Evolutionary conservation across 1,140 invertebrate genomes (phyloP).

Genomic region (Paraescarpia echinospica): DNA sequence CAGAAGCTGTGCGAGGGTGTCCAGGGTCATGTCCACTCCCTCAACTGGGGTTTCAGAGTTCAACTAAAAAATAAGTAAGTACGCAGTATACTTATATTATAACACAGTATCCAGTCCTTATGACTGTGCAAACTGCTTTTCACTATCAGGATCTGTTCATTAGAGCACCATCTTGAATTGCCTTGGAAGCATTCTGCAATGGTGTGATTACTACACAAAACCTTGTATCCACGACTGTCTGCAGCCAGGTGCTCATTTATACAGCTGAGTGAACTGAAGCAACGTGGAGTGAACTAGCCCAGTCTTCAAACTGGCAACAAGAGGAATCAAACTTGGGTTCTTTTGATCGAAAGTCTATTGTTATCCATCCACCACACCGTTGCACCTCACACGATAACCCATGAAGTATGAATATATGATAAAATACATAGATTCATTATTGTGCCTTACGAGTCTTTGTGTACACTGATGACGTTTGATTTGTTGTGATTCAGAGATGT

Average conservation of each 20-base stretch:
- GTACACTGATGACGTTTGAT: neutral
- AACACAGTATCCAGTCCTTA: no score
- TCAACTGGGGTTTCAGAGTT: constrained; percentile 89
- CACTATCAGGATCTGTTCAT: no score
- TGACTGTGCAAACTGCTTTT: no score
- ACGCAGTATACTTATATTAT: constrained; percentile 7
- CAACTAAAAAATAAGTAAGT: constrained; percentile 80
- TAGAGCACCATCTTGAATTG: neutral
- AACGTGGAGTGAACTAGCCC: constrained; percentile 68
- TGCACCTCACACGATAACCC: no score
- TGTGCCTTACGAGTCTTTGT: neutral
- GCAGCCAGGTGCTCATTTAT: neutral
- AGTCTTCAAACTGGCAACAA: no score
- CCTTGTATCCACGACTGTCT: constrained; percentile 36
- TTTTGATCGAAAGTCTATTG: constrained; percentile 12
- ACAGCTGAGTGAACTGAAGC: constrained; percentile 63
- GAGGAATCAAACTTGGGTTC: neutral
- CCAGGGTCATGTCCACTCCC: constrained; percentile 85
- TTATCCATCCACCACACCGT: no score
- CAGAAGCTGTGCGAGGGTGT: constrained; percentile 69
- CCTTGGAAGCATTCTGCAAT: neutral
- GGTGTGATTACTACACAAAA: constrained; percentile 5
- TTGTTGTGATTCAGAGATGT: constrained; percentile 40
- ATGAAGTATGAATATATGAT: neutral
- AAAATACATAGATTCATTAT: neutral